Percentiles rank a stretch among this genome's conserved stretches.
Evolutionary conservation across 30 jellyfish, hydroid and myxozoan genomes (phyloP).

Genomic region (Nemopilema nomurai): DNA sequence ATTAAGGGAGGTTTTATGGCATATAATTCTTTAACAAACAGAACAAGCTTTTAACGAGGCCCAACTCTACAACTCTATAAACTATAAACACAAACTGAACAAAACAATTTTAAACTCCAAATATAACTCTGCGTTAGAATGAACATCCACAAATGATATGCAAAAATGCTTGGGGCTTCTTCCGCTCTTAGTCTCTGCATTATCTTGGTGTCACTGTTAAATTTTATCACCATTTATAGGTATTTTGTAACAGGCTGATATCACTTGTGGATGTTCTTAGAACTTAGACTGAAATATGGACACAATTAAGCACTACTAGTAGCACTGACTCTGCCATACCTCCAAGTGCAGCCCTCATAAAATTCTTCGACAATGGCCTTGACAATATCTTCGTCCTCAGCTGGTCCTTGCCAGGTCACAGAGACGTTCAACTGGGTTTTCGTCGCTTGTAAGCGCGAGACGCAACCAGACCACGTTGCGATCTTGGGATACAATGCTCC

Average conservation of each 20-base stretch:
- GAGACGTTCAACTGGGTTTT: not conserved
- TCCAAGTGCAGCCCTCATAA: conserved; percentile 57
- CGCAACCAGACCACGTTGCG: conserved; percentile 22
- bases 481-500: conserved; percentile 46
- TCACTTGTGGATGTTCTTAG: no score
- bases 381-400: conserved; percentile 38
- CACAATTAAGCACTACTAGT: not conserved
- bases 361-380: conserved; percentile 51
- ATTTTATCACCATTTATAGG: no score
- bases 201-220: no score
- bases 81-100: not conserved
- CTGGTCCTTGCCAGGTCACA: conserved; percentile 36
- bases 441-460: not conserved
- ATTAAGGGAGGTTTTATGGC: no score
- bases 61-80: not conserved
- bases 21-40: not conserved
- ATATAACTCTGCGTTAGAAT: not conserved
- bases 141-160: no score
- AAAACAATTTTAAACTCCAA: not conserved
- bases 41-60: not conserved
- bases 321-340: conserved; percentile 35
- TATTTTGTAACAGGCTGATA: no score
- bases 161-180: no score
- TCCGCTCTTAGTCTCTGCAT: no score
- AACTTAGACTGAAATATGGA: no score